phyloP scores from a whole-genome alignment of 2,888 invertebrate species.

The Stenoptilia bipunctidactyla region DNA sequence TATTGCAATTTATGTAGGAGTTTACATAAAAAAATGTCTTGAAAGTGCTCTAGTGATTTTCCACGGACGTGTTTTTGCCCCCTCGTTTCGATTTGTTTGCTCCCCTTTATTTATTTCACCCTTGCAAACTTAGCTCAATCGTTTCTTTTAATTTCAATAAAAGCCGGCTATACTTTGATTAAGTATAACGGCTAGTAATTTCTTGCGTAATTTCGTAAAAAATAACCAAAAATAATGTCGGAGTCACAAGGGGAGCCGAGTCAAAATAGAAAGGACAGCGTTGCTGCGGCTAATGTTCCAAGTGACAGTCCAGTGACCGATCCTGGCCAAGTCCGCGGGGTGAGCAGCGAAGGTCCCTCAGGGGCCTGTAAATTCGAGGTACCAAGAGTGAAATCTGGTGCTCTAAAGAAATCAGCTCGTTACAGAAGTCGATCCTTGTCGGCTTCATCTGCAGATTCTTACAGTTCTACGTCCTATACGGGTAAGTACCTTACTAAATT shows the following conservation, averaged over 20 bases:
- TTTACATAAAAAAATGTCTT: background rate
- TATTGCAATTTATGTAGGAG: background rate
- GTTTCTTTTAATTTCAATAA: background rate
- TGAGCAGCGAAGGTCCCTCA: conserved; percentile 27
- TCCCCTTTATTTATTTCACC: background rate
- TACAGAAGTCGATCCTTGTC: conserved; percentile 92
- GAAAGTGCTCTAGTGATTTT: background rate
- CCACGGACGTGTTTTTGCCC: background rate
- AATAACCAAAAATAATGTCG: conserved; percentile 33
- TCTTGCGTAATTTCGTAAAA: conserved; percentile 15
- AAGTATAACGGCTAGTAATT: background rate
- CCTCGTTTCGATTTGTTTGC: background rate
- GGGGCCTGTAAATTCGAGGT: conserved; percentile 59
- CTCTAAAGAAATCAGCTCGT: conserved; percentile 87
- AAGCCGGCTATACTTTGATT: background rate
- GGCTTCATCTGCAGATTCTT: conserved; percentile 95
- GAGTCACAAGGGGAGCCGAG: conserved; percentile 27
- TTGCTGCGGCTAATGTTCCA: conserved; percentile 63
- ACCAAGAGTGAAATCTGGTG: conserved; percentile 74
- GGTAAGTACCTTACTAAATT: conserved; percentile 39
- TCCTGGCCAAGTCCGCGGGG: conserved; percentile 74
- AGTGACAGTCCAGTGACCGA: conserved; percentile 83
- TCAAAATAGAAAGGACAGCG: conserved; percentile 47
- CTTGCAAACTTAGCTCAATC: background rate
- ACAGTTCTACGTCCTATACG: conserved; percentile 84